Conservation (phyloP, 2,797 vertebrate genomes). For the Percopsis omiscomaycus region DNA sequence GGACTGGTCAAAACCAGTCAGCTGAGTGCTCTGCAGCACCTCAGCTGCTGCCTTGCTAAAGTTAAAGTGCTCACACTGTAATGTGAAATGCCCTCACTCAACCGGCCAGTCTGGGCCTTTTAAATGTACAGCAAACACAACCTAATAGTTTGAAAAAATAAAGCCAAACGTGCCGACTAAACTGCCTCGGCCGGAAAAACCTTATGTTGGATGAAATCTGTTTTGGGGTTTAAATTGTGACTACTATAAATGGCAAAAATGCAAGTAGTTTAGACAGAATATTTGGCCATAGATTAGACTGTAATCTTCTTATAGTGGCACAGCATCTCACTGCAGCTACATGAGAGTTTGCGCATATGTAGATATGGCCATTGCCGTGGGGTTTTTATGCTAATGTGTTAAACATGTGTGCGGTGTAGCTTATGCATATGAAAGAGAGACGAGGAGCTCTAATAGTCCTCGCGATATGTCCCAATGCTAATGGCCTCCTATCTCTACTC, state of each 20-base stretch:
- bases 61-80: conserved; percentile 18
- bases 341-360: neutral
- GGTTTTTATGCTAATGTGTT: conserved; percentile 8
- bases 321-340: neutral
- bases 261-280: conserved; percentile 2
- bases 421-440: neutral
- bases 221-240: neutral
- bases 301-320: conserved; percentile 6
- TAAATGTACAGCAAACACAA: conserved; percentile 1
- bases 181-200: no score
- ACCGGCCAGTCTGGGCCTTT: conserved; percentile 17
- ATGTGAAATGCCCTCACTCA: conserved; percentile 21
- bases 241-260: neutral
- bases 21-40: conserved; percentile 52
- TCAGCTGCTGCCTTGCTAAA: conserved; percentile 32
- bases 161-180: neutral
- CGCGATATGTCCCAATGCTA: no score
- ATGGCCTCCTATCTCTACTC: neutral
- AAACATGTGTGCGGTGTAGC: conserved; percentile 3
- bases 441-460: neutral
- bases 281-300: neutral
- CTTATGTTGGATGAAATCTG: neutral
- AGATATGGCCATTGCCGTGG: neutral
- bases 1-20: conserved; percentile 46
- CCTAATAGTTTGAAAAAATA: neutral